A percentile compares a stretch with the other conserved stretches of the same genome.
Evolutionary conservation across 2,797 vertebrate species (phyloP).

Genomic region (Brachymystax lenok): DNA sequence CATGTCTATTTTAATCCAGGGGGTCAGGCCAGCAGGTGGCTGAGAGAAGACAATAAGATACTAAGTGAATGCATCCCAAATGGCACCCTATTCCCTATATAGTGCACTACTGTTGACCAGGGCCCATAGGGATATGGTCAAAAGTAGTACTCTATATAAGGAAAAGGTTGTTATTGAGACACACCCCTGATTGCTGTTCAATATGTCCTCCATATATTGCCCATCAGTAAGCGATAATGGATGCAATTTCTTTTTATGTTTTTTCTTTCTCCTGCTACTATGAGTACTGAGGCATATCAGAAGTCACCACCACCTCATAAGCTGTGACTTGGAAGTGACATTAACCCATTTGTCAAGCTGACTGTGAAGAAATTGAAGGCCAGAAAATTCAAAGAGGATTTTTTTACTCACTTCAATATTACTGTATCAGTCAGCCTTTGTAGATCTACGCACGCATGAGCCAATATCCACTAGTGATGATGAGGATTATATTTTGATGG

Average conservation of each 20-base stretch:
- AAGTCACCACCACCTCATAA: slow-evolving; percentile 3
- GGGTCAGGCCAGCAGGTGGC: slow-evolving; percentile 43
- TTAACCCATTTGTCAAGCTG: neutral
- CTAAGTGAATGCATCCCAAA: neutral
- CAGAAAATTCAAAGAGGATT: slow-evolving; percentile 11
- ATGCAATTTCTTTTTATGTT: neutral
- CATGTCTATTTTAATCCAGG: slow-evolving; percentile 39
- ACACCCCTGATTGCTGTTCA: neutral
- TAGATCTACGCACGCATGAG: neutral
- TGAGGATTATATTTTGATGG: neutral
- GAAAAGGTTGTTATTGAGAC: neutral
- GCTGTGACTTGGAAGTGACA: slow-evolving; percentile 4
- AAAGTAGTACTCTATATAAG: neutral
- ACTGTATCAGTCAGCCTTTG: neutral
- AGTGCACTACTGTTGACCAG: neutral
- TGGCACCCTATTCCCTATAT: neutral
- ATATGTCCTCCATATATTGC: neutral
- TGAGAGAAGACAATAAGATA: slow-evolving; percentile 41
- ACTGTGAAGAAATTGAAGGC: neutral
- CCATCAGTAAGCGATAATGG: neutral
- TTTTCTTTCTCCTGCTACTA: neutral
- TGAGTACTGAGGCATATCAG: neutral
- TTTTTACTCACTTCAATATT: neutral
- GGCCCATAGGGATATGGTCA: neutral
- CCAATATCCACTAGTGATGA: neutral